Evolutionary conservation across 2,113 vertebrate genomes (phyloP).

Genomic region (Semicossyphus pulcher): DNA sequence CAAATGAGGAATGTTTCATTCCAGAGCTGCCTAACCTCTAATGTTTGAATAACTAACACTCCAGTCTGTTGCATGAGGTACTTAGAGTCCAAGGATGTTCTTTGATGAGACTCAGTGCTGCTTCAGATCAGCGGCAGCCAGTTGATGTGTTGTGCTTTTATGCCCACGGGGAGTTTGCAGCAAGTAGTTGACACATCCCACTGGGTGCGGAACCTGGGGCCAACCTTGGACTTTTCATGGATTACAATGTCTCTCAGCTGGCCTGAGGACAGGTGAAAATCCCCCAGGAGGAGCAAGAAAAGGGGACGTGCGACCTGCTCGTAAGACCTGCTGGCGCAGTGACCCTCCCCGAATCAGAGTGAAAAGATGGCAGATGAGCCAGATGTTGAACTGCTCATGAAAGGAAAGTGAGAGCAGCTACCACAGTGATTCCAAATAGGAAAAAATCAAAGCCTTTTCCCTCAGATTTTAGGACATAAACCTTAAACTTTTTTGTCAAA

Average conservation of each 20-base stretch:
- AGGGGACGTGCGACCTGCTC: conserved; percentile 11
- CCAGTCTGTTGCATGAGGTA: not conserved
- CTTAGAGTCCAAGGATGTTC: conserved; percentile 25
- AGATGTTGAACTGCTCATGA: conserved; percentile 19
- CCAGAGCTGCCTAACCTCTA: not conserved
- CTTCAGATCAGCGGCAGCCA: conserved; percentile 22
- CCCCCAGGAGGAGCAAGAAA: conserved; percentile 1
- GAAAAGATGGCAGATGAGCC: not conserved
- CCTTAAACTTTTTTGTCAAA: too few species aligned
- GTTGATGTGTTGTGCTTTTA: conserved; percentile 21
- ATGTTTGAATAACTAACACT: conserved; percentile 14
- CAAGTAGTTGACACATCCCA: conserved; percentile 39
- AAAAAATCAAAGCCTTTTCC: too few species aligned
- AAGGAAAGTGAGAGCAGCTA: not conserved
- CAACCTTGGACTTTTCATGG: conserved; percentile 21
- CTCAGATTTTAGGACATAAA: too few species aligned
- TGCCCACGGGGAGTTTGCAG: conserved; percentile 6
- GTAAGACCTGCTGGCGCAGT: conserved; percentile 42
- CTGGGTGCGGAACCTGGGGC: conserved; percentile 17
- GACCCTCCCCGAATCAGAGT: conserved; percentile 27
- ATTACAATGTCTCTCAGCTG: conserved; percentile 40
- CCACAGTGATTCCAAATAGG: too few species aligned
- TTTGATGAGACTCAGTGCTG: conserved; percentile 25
- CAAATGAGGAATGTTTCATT: not conserved
- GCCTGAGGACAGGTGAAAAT: conserved; percentile 7